Percentiles rank a stretch among this genome's conserved stretches.
phyloP scores from a whole-genome alignment of 2,113 vertebrate genomes.

The Pagrus major region DNA sequence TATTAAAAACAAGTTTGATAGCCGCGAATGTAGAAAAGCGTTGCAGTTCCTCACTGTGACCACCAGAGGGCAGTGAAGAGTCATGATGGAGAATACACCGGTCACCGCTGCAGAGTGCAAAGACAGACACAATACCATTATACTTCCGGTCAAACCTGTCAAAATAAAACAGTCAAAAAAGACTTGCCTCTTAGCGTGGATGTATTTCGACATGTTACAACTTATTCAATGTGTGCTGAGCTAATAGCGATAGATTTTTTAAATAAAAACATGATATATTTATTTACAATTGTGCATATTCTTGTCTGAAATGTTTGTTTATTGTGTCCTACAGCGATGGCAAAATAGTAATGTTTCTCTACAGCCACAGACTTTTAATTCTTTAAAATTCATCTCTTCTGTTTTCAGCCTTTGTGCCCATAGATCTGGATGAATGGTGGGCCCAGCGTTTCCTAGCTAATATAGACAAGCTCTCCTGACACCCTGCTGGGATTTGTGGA shows the following conservation, averaged over 20 bases:
- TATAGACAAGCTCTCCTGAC: conserved; percentile 88
- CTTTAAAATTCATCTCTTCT: neutral
- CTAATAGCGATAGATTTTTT: no score
- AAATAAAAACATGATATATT: no score
- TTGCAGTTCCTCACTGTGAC: neutral
- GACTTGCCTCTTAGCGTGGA: no score
- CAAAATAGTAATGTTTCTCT: no score
- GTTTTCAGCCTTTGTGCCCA: conserved; percentile 89
- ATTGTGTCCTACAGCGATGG: no score
- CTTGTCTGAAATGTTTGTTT: no score
- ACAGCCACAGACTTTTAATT: neutral
- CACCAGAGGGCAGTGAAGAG: neutral
- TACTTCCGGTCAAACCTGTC: neutral
- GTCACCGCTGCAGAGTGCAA: neutral
- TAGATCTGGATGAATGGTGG: conserved; percentile 97
- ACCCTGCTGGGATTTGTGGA: neutral
- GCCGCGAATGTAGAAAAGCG: neutral
- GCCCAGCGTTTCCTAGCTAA: conserved; percentile 93
- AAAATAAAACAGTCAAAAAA: neutral
- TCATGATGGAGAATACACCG: fast-evolving
- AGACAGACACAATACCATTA: neutral
- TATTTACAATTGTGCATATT: no score
- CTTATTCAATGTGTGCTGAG: no score
- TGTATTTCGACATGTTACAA: no score
- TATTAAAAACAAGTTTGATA: neutral